These are phyloP conservation scores for Nyctibius grandis DNA, from an alignment of 2,797 vertebrate genomes.

Conservation along the genomic window DNA sequence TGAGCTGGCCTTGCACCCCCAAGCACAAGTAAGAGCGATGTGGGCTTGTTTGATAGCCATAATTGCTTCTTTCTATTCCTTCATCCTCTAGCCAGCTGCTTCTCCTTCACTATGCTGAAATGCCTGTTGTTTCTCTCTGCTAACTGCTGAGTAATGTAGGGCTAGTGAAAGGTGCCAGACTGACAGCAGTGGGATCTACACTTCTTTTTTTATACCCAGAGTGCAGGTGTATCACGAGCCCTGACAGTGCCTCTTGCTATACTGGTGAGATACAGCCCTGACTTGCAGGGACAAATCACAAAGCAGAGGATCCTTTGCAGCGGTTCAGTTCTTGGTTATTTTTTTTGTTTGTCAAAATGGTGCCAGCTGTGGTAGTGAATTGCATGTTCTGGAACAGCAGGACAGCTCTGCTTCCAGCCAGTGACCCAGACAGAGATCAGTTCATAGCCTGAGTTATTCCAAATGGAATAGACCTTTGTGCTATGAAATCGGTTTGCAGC, in stretches of 20 bases:
- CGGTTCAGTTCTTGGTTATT: not conserved
- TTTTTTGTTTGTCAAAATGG: not conserved
- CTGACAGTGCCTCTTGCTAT: not conserved
- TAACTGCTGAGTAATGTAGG: not conserved
- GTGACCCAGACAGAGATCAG: not conserved
- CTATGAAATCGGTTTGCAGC: not conserved
- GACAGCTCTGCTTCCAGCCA: not conserved
- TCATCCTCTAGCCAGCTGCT: conserved; percentile 36
- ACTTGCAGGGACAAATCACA: not conserved
- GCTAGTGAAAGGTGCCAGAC: not conserved
- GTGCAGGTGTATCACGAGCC: not conserved
- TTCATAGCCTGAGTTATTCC: not conserved
- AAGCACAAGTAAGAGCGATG: conserved; percentile 21
- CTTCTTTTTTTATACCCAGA: not conserved
- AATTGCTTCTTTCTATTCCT: conserved; percentile 26
- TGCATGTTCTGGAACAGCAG: not conserved
- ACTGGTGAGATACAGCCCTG: not conserved
- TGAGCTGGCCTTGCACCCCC: not conserved
- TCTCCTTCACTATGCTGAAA: not conserved
- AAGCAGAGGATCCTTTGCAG: not conserved
- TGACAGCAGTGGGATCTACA: not conserved
- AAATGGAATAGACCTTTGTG: not conserved
- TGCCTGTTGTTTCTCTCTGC: conserved; percentile 26
- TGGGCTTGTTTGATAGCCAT: not conserved
- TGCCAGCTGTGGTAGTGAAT: not conserved